phyloP scores from a whole-genome alignment of 1,140 invertebrate species.

The Macrosteles quadrilineatus region DNA sequence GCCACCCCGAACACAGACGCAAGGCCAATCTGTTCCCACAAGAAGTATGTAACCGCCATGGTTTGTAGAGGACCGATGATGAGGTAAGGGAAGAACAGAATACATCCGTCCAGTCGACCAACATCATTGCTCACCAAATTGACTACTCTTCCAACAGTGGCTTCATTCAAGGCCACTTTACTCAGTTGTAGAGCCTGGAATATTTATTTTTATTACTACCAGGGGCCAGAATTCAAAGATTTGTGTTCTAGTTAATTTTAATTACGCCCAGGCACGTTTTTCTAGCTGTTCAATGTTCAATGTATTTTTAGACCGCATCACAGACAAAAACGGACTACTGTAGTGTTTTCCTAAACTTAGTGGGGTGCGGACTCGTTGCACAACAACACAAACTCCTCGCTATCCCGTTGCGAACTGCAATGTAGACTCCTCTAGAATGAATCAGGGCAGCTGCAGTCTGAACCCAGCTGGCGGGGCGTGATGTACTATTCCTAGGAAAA shows the following conservation, averaged over 20 bases:
- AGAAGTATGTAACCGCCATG: constrained; percentile 61
- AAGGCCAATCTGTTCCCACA: constrained; percentile 64
- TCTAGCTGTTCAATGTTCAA: constrained; percentile 15
- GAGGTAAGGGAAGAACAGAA: constrained; percentile 61
- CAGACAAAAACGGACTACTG: too few species aligned
- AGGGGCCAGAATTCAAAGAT: constrained; percentile 18
- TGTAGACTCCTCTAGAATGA: too few species aligned
- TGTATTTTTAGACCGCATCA: too few species aligned
- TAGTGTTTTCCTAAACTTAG: not conserved
- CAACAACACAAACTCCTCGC: too few species aligned
- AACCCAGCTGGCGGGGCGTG: too few species aligned
- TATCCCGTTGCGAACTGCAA: too few species aligned
- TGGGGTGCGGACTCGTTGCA: constrained; percentile 45
- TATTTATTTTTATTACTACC: constrained; percentile 38
- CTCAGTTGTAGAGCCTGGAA: constrained; percentile 60
- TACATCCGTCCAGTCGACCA: constrained; percentile 63
- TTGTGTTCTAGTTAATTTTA: not conserved
- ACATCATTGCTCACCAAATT: constrained; percentile 82
- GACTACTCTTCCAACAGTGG: constrained; percentile 81
- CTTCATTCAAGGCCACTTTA: constrained; percentile 67
- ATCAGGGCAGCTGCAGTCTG: too few species aligned
- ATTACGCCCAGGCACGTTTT: constrained; percentile 1
- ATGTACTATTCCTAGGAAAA: too few species aligned
- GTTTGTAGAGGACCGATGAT: constrained; percentile 67
- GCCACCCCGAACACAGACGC: constrained; percentile 68